Conservation (phyloP, 2,797 vertebrate genomes). For the Gymnoscopelus braueri region DNA sequence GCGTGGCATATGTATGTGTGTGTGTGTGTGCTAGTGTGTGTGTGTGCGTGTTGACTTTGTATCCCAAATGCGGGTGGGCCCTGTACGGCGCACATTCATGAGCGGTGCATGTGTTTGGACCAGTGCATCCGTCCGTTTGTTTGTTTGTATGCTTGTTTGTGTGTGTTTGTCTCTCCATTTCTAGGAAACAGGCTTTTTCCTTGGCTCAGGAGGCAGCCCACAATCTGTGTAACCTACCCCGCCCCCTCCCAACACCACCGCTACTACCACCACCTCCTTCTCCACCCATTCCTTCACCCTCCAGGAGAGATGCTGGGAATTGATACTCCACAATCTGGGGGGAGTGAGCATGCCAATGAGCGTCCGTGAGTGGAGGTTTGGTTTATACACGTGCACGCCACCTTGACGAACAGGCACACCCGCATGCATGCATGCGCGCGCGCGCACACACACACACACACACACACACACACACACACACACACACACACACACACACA, state of each 20-base stretch:
- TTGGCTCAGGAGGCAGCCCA: constrained; percentile 57
- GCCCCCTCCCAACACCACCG: constrained; percentile 62
- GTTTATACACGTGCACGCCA: constrained; percentile 1
- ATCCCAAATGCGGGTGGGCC: constrained; percentile 63
- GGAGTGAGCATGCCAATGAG: constrained; percentile 47
- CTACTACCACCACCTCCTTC: constrained; percentile 41
- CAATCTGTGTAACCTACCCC: constrained; percentile 59
- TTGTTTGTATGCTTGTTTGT: constrained; percentile 53
- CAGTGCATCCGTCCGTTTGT: constrained; percentile 45
- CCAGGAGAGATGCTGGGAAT: constrained; percentile 64
- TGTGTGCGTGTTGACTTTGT: constrained; percentile 34
- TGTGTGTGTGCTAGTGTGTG: constrained; percentile 27
- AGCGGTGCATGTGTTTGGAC: constrained; percentile 47
- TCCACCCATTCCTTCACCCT: constrained; percentile 46
- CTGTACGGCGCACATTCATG: constrained; percentile 9
- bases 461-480: constrained; percentile 28
- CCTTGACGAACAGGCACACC: constrained; percentile 1
- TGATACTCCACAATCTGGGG: constrained; percentile 56
- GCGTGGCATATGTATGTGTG: constrained; percentile 16
- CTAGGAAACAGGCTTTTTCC: constrained; percentile 69
- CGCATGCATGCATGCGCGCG: not conserved
- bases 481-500: constrained; percentile 43
- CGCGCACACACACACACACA: constrained; percentile 14
- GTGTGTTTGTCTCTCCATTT: constrained; percentile 61
- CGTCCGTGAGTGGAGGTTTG: constrained; percentile 63